Evolutionary conservation across 1,140 invertebrate species (phyloP).

Genomic region (Drosophila triauraria): DNA sequence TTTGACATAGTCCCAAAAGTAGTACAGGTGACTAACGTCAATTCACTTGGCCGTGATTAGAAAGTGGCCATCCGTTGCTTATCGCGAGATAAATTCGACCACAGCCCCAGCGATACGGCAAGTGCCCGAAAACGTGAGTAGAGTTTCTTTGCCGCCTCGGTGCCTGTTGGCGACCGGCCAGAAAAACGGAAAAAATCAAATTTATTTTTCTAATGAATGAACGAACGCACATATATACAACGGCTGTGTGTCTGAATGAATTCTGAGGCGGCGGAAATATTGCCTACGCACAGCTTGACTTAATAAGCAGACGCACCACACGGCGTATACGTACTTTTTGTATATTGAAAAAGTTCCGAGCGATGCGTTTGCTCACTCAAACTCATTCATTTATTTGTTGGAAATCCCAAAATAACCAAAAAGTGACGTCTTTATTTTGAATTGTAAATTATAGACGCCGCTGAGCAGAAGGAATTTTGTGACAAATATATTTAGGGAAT

Average conservation of each 20-base stretch:
- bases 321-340: conserved; percentile 69
- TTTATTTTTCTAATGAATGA: conserved; percentile 80
- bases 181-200: conserved; percentile 46
- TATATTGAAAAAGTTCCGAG: conserved; percentile 49
- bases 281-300: conserved; percentile 59
- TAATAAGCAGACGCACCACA: conserved; percentile 57
- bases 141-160: conserved; percentile 42
- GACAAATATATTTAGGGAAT: neutral
- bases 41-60: conserved; percentile 69
- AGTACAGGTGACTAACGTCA: conserved; percentile 54
- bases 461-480: neutral
- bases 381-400: conserved; percentile 57
- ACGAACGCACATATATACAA: conserved; percentile 6
- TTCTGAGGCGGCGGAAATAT: conserved; percentile 50
- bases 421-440: conserved; percentile 24
- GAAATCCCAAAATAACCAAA: conserved; percentile 41
- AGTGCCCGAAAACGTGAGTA: conserved; percentile 62
- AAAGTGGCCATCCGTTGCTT: conserved; percentile 41
- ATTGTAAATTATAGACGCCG: conserved; percentile 8
- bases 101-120: conserved; percentile 9
- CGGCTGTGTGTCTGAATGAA: conserved; percentile 49
- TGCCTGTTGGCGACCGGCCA: conserved; percentile 60
- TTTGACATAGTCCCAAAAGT: conserved; percentile 51
- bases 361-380: conserved; percentile 27
- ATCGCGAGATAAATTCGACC: conserved; percentile 44